phyloP scores from a whole-genome alignment of 2,113 vertebrate genomes.

The Petroica traversi region DNA sequence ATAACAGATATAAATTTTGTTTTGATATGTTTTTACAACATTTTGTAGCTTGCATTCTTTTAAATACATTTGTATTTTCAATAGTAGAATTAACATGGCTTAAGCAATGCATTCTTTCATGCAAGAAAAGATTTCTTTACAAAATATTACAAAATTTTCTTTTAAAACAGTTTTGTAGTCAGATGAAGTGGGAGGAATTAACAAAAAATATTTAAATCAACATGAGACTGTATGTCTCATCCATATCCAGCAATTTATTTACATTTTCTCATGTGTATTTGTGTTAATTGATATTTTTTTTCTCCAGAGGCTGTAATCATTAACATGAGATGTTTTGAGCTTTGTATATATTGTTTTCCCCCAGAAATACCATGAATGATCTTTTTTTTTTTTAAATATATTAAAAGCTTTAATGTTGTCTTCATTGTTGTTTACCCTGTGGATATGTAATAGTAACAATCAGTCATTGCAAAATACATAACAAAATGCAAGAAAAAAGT shows the following conservation, averaged over 20 bases:
- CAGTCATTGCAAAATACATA: neutral
- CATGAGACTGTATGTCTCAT: neutral
- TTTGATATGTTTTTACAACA: neutral
- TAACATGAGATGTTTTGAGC: neutral
- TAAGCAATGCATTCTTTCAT: neutral
- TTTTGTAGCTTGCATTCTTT: neutral
- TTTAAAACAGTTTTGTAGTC: neutral
- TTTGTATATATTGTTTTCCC: too few species aligned
- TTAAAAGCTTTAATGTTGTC: neutral
- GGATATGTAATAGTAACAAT: neutral
- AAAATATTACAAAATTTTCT: neutral
- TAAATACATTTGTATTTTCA: neutral
- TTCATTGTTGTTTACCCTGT: neutral
- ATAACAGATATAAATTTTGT: rapidly evolving
- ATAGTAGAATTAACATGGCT: neutral
- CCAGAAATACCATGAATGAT: neutral
- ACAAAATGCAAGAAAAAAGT: neutral
- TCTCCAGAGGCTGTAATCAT: neutral
- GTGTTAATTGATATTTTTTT: neutral
- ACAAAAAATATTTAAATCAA: neutral
- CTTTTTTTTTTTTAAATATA: neutral
- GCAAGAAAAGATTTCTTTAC: neutral
- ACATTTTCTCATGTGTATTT: neutral
- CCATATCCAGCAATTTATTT: neutral
- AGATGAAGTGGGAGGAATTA: neutral